Evolutionary conservation across 2,113 vertebrate genomes (phyloP), one percentile per base, ranked within the genome.

Genomic region (Actenoides lindsayi): DNA sequence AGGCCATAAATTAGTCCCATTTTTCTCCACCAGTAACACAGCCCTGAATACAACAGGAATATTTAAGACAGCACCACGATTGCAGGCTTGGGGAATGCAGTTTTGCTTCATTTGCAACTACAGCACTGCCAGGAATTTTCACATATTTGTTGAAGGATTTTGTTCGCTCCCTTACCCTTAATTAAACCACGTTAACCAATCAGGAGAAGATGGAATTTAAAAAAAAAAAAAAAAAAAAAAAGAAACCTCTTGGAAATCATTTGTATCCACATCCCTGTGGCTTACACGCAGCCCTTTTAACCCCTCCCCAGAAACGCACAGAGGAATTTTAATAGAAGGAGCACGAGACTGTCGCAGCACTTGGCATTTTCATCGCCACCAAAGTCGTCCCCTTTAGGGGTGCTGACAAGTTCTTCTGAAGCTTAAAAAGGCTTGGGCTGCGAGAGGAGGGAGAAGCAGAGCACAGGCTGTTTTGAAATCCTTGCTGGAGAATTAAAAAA

Each of bases 381-480:
- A 46, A 80, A 93, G 68, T 42, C 24, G 4, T 44, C n/a, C 60
- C 68, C 50, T 59, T 90, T 35, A 28, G 50, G 46, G 69, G 39
- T 50, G 81, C 48, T 42, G 88, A 88, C 62, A 70, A 70, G 87
- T 51, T 14, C 70, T 67, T 53, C 73, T 2, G 3, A 56, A 79
- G 75, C 53, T 79, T 68, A 21, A 69, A 59, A 70, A 35, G 63
- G 48, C 83, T 88, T 19, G 60, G 87, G 69, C 67, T 83, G 69
- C 1, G 11, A 51, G 62, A n/a, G 44, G 81, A 88, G 88, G 89
- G 11, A 41, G 91, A 33, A 77, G 89, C 87, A 30, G 77, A 84
- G 94, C 85, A 9, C 10, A 50, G 73, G 77, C 90, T 93, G 94
- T 87, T 97, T 89, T 71, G 94, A 93, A 95, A 94, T 73, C 95